Percentiles rank a stretch among this genome's conserved stretches.
These are phyloP conservation scores for Agrypnus murinus DNA, from an alignment of 2,888 invertebrate genomes.

Conservation along the genomic window DNA sequence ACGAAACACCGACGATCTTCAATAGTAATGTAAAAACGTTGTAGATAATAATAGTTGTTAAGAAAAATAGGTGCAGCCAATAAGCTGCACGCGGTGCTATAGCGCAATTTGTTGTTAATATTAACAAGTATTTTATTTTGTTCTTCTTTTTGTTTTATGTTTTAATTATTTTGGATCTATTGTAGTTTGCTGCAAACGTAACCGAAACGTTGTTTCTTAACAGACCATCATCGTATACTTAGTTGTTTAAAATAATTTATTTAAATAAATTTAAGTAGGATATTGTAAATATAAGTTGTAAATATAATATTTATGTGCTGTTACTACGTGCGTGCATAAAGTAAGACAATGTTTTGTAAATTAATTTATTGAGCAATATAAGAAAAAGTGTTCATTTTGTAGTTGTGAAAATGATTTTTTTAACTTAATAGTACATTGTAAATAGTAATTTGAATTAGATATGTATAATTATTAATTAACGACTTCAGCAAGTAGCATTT, in stretches of 20 bases:
- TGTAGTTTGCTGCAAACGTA: slow-evolving; percentile 21
- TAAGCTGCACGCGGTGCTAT: slow-evolving; percentile 41
- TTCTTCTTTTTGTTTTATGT: background rate
- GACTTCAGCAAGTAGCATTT: too few relatives aligned
- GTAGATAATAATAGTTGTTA: slow-evolving; percentile 26
- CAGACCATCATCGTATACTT: background rate
- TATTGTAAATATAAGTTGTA: slow-evolving; percentile 33
- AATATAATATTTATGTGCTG: too few relatives aligned
- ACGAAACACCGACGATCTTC: background rate
- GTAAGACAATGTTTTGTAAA: slow-evolving; percentile 42
- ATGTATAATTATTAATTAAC: too few relatives aligned
- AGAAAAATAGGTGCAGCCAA: slow-evolving; percentile 5
- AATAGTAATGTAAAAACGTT: too few relatives aligned
- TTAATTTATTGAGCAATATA: slow-evolving; percentile 48
- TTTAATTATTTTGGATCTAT: slow-evolving; percentile 2
- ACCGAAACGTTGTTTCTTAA: slow-evolving; percentile 10
- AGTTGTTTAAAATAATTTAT: background rate
- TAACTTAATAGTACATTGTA: too few relatives aligned
- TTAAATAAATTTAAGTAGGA: slow-evolving; percentile 14
- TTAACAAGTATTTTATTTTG: slow-evolving; percentile 14
- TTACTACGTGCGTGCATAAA: background rate
- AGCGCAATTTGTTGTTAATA: slow-evolving; percentile 31
- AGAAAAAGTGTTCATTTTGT: background rate
- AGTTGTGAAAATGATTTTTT: background rate
- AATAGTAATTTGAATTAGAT: too few relatives aligned